A percentile compares a stretch with the other conserved stretches of the same genome.
Evolutionary conservation across 2,797 vertebrate species (phyloP).

Genomic region (Anisognathus igniventris): DNA sequence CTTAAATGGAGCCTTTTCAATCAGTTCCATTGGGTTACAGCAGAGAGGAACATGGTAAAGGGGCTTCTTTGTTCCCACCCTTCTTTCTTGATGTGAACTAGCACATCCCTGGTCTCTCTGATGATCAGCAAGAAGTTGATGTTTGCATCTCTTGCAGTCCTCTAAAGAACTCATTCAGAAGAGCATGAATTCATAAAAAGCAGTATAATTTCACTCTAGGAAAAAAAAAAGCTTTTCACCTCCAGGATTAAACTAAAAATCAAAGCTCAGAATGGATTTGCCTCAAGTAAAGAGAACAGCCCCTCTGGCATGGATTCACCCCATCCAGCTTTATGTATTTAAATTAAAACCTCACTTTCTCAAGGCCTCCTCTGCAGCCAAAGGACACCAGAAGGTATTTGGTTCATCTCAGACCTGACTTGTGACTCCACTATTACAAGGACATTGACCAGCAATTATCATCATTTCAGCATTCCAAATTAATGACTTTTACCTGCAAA

Average conservation of each 20-base stretch:
- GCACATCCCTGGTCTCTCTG: background rate
- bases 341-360: background rate
- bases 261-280: background rate
- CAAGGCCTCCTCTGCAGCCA: background rate
- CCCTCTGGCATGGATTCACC: background rate
- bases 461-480: background rate
- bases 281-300: background rate
- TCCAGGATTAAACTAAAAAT: background rate
- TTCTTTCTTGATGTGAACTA: background rate
- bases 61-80: background rate
- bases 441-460: background rate
- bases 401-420: background rate
- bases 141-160: background rate
- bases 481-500: background rate
- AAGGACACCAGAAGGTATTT: background rate
- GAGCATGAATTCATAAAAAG: background rate
- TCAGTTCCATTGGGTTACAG: background rate
- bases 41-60: background rate
- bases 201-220: background rate
- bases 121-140: background rate
- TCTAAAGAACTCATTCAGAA: background rate
- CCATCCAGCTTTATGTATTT: background rate
- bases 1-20: background rate
- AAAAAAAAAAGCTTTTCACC: background rate
- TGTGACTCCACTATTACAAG: background rate